Percentiles rank a stretch among this genome's conserved stretches.
phyloP scores from a whole-genome alignment of 2,888 invertebrate species.

The Operophtera brumata region DNA sequence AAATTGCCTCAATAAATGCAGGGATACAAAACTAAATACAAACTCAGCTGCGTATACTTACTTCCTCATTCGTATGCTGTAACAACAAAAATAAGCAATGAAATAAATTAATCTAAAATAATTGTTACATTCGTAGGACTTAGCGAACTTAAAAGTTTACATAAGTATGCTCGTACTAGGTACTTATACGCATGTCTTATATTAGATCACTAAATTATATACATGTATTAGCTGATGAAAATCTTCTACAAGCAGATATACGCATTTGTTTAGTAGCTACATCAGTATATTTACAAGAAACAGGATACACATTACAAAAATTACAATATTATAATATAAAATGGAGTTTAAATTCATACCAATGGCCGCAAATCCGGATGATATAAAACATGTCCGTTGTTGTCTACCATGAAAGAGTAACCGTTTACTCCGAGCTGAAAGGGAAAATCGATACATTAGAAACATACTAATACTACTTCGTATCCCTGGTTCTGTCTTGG shows the following conservation, averaged over 20 bases:
- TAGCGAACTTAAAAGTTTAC: slow-evolving; percentile 10
- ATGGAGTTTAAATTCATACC: slow-evolving; percentile 76
- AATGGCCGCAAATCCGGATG: slow-evolving; percentile 97
- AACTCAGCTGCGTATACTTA: slow-evolving; percentile 46
- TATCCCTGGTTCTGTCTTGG: too few species aligned
- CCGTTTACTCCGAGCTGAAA: slow-evolving; percentile 95
- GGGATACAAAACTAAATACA: slow-evolving; percentile 9
- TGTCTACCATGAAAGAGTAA: slow-evolving; percentile 98
- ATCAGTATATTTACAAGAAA: too few species aligned
- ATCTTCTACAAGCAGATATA: slow-evolving; percentile 5
- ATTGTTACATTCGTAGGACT: slow-evolving; percentile 9
- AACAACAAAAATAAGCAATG: slow-evolving; percentile 47
- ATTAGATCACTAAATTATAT: too few species aligned
- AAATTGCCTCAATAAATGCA: slow-evolving; percentile 10
- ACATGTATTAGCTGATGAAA: too few species aligned
- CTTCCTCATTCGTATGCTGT: slow-evolving; percentile 82
- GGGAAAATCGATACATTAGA: slow-evolving; percentile 8
- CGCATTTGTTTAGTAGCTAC: background rate
- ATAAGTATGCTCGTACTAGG: background rate
- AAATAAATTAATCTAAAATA: slow-evolving; percentile 14
- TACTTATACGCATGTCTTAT: too few species aligned
- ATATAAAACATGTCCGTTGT: slow-evolving; percentile 97
- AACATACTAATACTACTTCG: background rate
- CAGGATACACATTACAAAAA: background rate
- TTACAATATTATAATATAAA: background rate